Conservation (phyloP, 64 coral and sea anemone genomes). For the Porites lutea region DNA sequence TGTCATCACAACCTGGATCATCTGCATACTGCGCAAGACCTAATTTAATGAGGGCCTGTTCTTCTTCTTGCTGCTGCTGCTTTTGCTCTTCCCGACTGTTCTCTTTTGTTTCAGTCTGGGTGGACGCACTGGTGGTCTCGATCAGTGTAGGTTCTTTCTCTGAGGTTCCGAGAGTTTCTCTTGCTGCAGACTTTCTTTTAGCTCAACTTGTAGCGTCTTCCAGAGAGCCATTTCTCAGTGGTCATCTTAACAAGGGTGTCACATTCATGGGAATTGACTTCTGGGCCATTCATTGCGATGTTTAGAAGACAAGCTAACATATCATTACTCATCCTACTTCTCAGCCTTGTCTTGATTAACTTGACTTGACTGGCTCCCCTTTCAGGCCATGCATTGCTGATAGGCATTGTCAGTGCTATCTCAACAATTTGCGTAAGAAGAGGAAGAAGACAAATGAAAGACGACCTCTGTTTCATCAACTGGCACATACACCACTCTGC, state of each 20-base stretch:
- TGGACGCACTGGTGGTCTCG: neutral
- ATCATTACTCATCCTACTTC: neutral
- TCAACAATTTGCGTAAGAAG: neutral
- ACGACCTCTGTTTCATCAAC: constrained; percentile 5
- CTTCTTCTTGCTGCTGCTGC: neutral
- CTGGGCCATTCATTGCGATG: constrained; percentile 8
- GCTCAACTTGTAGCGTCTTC: neutral
- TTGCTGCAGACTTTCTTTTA: neutral
- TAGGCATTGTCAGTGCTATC: constrained; percentile 3
- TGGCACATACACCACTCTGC: constrained; percentile 14
- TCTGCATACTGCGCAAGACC: too few species aligned
- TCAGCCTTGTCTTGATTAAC: constrained; percentile 4
- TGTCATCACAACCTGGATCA: too few species aligned
- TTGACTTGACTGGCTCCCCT: constrained; percentile 7
- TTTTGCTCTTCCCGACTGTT: neutral
- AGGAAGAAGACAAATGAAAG: constrained; percentile 10
- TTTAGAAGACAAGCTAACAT: neutral
- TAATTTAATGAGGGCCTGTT: constrained; percentile 14
- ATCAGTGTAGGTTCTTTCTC: neutral
- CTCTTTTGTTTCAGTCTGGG: neutral
- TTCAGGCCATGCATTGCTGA: constrained; percentile 16
- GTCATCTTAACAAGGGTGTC: constrained; percentile 16
- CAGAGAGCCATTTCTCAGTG: constrained; percentile 14
- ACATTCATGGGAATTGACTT: neutral
- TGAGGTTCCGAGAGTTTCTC: neutral